Base-by-base conservation (phyloP, 1,140 invertebrate genomes). In the Penaeus indicus region DNA sequence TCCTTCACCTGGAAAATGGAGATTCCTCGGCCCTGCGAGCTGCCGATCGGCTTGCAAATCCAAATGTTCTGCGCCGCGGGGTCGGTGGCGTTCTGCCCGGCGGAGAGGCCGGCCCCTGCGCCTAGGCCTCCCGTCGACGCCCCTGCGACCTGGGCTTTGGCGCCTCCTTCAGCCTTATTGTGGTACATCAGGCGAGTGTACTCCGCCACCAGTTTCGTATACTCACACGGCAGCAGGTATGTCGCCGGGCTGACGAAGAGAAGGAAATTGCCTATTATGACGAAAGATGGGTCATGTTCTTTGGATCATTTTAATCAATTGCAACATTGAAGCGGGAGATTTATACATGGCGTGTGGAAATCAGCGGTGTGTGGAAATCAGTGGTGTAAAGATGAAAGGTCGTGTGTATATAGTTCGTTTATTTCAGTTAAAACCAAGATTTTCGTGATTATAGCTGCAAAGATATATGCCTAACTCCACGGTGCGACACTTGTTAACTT, bases 1-100 rank as follows among this genome's bases (percentile, higher is more conserved):
- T 42, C 54, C 5, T 92, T 93, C 94, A 96, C 96, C 91, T 95
- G 94, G 93, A 97, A 97, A 22, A 97, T 92, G 92, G 96, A 96
- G 89, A 97, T 97, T 72, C 96, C 96, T 91, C 95, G 94, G 0
- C 96, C 96, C 93, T 97, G 95, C 90, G 96, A 97, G 92, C 96
- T 95, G 1, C 96, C 96, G 0, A 97, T 96, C 13, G 97, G 97
- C 91, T 97, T 97, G 92, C 96, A 97, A 86, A 97, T 97, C 96
- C 97, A 97, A 25, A 96, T 94, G 86, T 91, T 92, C 61, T 90
- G 79, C 3, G 61, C 25, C 21, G 72, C 19, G 3, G 54, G 27
- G 25, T 83, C 69, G 22, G 21, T 19, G 25, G 61, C 18, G 21
- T 22, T 18, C 75, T 62, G 47, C 8, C 80, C 38, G 10, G 38